phyloP scores from a whole-genome alignment of 2,113 vertebrate genomes.

The Enhydra lutris region DNA sequence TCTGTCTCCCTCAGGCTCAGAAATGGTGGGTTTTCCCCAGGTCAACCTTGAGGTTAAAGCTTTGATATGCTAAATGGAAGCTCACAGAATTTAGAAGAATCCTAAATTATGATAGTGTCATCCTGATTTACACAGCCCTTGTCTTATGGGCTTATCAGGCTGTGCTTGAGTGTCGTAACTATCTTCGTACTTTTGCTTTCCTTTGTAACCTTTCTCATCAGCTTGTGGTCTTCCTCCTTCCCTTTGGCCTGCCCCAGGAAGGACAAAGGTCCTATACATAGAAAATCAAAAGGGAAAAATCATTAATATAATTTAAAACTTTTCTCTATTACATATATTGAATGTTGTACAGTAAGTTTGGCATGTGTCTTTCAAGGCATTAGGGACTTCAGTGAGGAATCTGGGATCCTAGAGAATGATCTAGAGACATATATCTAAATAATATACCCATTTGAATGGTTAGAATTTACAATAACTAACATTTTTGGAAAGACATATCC shows the following conservation, averaged over 20 bases:
- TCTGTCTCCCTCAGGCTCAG: not conserved
- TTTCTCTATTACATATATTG: not conserved
- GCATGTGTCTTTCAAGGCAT: not conserved
- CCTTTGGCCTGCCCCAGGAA: not conserved
- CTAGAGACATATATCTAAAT: not conserved
- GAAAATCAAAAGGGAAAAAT: not conserved
- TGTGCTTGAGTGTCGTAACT: not conserved
- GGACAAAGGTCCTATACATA: not conserved
- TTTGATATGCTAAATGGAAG: not conserved
- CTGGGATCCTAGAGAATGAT: not conserved
- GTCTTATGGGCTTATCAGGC: not conserved
- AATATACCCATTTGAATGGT: not conserved
- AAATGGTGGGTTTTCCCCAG: not conserved
- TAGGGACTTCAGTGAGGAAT: not conserved
- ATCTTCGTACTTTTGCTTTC: not conserved
- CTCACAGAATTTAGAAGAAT: not conserved
- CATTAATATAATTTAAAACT: not conserved
- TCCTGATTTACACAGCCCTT: not conserved
- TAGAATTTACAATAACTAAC: not conserved
- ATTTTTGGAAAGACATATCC: not conserved
- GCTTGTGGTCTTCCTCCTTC: not conserved
- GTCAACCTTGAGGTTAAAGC: not conserved
- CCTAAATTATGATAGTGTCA: not conserved
- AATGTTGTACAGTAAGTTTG: not conserved
- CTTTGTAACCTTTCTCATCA: not conserved